phyloP scores from a whole-genome alignment of 2,797 vertebrate genomes.

The Sparus aurata region DNA sequence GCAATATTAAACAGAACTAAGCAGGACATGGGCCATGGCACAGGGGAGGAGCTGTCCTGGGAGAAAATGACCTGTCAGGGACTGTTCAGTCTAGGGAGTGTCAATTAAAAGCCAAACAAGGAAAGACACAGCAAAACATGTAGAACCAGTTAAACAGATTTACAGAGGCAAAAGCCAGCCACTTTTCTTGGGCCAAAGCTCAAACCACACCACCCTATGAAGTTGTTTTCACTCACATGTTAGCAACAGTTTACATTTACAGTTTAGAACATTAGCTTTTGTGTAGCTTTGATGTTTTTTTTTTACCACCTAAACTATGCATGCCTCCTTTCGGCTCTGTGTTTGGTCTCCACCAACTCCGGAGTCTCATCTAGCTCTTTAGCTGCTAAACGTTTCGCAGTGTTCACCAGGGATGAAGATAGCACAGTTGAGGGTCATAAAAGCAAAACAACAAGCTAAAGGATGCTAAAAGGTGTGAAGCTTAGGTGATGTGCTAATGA shows the following conservation, averaged over 20 bases:
- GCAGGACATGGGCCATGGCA: conserved; percentile 69
- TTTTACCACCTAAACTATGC: neutral
- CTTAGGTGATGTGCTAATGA: neutral
- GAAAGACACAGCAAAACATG: neutral
- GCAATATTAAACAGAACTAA: conserved; percentile 82
- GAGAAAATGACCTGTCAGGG: conserved; percentile 63
- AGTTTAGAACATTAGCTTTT: neutral
- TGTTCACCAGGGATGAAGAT: neutral
- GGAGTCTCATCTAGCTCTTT: neutral
- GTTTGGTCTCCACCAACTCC: neutral
- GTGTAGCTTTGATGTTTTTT: too few species aligned
- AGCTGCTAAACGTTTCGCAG: neutral
- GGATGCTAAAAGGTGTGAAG: neutral
- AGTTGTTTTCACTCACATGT: neutral
- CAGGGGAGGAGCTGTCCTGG: conserved; percentile 64
- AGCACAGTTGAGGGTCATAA: neutral
- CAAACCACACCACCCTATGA: neutral
- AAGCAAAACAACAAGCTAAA: neutral
- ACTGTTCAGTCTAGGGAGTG: neutral
- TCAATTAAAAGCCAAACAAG: neutral
- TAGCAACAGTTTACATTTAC: neutral
- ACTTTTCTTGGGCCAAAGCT: neutral
- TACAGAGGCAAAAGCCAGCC: neutral
- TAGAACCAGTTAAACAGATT: neutral
- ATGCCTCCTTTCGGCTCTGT: neutral